These are phyloP conservation scores for Prenolepis imparis DNA, from an alignment of 2,888 invertebrate genomes.

Conservation along the genomic window DNA sequence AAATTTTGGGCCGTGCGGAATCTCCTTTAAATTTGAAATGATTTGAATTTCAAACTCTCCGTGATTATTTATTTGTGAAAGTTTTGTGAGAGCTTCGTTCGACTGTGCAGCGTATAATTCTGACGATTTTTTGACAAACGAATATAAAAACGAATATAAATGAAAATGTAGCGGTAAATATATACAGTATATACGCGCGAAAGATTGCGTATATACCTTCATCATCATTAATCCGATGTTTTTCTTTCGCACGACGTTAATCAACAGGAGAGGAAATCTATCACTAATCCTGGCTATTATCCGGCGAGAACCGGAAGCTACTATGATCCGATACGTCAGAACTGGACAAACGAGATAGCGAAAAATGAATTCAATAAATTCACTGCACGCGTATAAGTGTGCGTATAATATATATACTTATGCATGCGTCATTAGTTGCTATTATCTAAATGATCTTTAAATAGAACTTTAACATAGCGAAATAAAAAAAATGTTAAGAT, in stretches of 20 bases:
- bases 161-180: background rate
- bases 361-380: conserved; percentile 34
- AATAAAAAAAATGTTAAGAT: background rate
- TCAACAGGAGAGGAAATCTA: conserved; percentile 32
- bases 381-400: conserved; percentile 2
- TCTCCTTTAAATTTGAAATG: background rate
- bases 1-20: background rate
- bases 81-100: background rate
- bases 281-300: conserved; percentile 22
- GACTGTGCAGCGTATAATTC: background rate
- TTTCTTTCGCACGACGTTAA: conserved; percentile 7
- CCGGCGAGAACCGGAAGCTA: conserved; percentile 34
- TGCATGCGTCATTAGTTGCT: conserved; percentile 11
- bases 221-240: background rate
- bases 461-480: conserved; percentile 7
- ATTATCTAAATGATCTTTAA: conserved; percentile 34
- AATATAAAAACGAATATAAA: background rate
- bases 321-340: conserved; percentile 18
- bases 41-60: conserved; percentile 2
- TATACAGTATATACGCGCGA: background rate
- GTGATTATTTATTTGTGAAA: conserved; percentile 2
- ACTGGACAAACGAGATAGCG: conserved; percentile 16
- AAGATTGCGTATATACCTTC: conserved; percentile 10
- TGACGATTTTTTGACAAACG: background rate
- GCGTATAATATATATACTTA: conserved; percentile 8